A percentile compares a stretch with the other conserved stretches of the same genome.
Conservation (phyloP, 2,888 invertebrate species). For the Galeopsomyia nigrocyanea region DNA sequence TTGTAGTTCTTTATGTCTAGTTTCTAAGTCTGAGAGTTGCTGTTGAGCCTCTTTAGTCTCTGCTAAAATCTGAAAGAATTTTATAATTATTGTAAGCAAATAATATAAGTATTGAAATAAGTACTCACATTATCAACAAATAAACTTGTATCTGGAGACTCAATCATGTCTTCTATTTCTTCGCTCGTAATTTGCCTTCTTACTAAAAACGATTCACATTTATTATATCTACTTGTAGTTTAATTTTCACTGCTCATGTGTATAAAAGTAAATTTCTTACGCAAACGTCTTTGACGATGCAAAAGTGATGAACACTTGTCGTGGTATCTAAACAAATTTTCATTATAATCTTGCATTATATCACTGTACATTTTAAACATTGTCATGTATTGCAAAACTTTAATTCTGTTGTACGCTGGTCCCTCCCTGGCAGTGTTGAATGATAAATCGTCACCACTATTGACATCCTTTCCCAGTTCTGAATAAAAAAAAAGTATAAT, state of each 20-base stretch:
- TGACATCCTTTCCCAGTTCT: slow-evolving; percentile 61
- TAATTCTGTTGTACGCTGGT: slow-evolving; percentile 68
- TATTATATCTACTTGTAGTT: slow-evolving; percentile 20
- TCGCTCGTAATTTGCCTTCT: slow-evolving; percentile 62
- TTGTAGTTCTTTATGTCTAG: slow-evolving; percentile 84
- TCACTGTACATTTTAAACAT: slow-evolving; percentile 70
- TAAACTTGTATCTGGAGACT: slow-evolving; percentile 67
- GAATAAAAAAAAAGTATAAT: neutral
- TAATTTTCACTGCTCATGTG: slow-evolving; percentile 19
- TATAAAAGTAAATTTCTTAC: slow-evolving; percentile 62
- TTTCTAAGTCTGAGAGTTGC: slow-evolving; percentile 84
- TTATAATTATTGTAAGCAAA: slow-evolving; percentile 13
- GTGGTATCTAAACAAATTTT: slow-evolving; percentile 71
- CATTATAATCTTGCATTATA: slow-evolving; percentile 71
- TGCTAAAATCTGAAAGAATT: slow-evolving; percentile 77
- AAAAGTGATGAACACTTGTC: slow-evolving; percentile 72
- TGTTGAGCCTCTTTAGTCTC: slow-evolving; percentile 83
- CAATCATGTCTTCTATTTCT: slow-evolving; percentile 68
- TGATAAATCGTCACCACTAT: slow-evolving; percentile 56
- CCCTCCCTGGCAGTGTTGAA: slow-evolving; percentile 54
- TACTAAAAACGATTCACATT: slow-evolving; percentile 54
- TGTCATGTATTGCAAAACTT: slow-evolving; percentile 70
- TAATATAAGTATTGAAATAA: slow-evolving; percentile 15
- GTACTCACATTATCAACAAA: slow-evolving; percentile 72
- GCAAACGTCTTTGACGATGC: slow-evolving; percentile 73